A percentile compares a stretch with the other conserved stretches of the same genome.
Evolutionary conservation across 1,140 invertebrate species (phyloP).

Genomic region (Venturia canescens): DNA sequence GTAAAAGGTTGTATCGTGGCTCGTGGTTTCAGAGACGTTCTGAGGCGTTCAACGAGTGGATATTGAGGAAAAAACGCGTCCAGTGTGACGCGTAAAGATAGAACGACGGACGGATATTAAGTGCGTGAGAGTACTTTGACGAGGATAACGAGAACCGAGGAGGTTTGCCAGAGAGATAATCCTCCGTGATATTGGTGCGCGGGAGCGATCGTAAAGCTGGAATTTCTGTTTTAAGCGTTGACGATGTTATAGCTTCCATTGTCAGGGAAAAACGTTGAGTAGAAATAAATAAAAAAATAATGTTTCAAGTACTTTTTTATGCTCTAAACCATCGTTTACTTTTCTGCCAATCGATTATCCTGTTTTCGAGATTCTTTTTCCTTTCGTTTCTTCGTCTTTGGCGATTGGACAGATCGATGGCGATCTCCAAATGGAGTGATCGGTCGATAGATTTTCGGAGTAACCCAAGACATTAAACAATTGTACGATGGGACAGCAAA

Average conservation of each 20-base stretch:
- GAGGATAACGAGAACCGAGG: neutral
- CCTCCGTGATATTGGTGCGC: neutral
- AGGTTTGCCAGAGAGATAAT: neutral
- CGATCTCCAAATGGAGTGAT: no score
- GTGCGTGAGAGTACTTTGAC: neutral
- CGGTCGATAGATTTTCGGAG: no score
- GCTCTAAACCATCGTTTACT: no score
- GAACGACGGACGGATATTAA: neutral
- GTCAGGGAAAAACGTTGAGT: neutral
- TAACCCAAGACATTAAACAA: no score
- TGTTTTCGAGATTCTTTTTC: no score
- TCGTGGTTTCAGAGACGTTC: neutral
- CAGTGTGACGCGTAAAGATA: neutral
- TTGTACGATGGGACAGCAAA: no score
- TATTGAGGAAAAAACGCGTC: neutral
- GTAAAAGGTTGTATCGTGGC: no score
- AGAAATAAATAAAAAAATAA: no score
- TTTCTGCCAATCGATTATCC: no score
- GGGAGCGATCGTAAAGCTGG: neutral
- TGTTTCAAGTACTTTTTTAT: no score
- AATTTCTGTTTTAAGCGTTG: neutral
- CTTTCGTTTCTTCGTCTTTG: no score
- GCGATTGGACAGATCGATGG: no score
- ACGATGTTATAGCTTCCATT: neutral
- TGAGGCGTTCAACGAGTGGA: neutral